Evolutionary conservation across 2,113 vertebrate species (phyloP).

Genomic region (Ahaetulla prasina): DNA sequence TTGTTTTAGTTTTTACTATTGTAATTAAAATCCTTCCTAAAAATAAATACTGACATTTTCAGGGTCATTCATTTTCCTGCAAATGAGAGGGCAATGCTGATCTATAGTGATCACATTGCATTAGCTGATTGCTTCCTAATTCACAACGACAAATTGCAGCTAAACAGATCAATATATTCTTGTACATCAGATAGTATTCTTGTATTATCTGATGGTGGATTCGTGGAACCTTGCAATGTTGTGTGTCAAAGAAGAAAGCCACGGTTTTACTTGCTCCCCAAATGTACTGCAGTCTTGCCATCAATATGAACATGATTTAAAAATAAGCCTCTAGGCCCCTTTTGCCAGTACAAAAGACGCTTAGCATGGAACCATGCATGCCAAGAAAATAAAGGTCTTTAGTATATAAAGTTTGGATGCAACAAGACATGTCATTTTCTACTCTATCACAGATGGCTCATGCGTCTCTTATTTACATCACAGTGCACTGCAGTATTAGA

Average conservation of each 20-base stretch:
- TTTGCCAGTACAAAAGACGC: slow-evolving; percentile 13
- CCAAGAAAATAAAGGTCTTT: slow-evolving; percentile 12
- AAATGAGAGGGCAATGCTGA: background rate
- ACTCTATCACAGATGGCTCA: slow-evolving; percentile 20
- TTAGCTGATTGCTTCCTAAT: background rate
- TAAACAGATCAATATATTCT: too few species aligned
- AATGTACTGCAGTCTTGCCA: background rate
- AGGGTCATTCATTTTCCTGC: background rate
- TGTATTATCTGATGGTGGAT: background rate
- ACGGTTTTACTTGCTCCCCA: background rate
- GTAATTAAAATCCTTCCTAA: background rate
- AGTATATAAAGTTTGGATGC: slow-evolving; percentile 26
- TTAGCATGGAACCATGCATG: background rate
- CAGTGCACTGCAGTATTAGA: slow-evolving; percentile 9
- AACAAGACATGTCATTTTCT: background rate
- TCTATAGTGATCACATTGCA: background rate
- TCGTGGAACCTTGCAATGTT: background rate
- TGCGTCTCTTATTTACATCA: slow-evolving; percentile 29
- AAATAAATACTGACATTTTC: background rate
- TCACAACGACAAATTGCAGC: background rate
- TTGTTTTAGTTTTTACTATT: background rate
- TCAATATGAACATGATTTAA: background rate
- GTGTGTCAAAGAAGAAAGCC: background rate
- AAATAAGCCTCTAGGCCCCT: background rate
- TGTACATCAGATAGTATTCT: background rate